Conservation (phyloP, 92 coral and sea anemone genomes). For the Hydrozoanthus gracilis region DNA sequence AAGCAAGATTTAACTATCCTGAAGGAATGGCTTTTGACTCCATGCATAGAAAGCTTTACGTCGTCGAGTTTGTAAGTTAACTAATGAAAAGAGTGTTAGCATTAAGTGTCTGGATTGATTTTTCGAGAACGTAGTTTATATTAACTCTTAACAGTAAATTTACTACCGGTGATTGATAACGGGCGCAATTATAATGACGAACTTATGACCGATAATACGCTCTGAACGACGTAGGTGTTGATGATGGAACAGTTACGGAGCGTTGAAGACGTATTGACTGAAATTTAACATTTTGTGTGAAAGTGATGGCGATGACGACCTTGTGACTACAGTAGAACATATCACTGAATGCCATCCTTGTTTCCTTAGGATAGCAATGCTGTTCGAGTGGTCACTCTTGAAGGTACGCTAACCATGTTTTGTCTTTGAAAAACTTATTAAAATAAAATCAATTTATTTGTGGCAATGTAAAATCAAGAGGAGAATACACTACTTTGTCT, state of each 20-base stretch:
- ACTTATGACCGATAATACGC: background rate
- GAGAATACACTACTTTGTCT: no score
- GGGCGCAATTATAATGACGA: background rate
- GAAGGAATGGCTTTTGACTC: constrained; percentile 83
- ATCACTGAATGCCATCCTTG: background rate
- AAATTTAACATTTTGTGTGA: background rate
- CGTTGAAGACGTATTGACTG: background rate
- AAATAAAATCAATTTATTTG: no score
- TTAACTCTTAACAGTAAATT: no score
- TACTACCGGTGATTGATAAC: no score
- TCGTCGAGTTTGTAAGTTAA: constrained; percentile 84
- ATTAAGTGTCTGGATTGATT: no score
- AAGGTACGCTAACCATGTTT: constrained; percentile 49
- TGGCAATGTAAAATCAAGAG: no score
- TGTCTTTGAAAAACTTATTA: no score
- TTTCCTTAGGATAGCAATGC: constrained; percentile 68
- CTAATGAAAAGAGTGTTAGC: background rate
- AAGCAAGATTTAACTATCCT: constrained; percentile 83
- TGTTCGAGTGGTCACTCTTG: constrained; percentile 71
- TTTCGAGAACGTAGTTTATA: no score
- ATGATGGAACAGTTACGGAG: background rate
- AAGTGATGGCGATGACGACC: background rate
- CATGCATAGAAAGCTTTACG: constrained; percentile 70
- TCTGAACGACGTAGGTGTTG: background rate
- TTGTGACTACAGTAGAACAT: background rate